Evolutionary conservation across 2,113 vertebrate genomes (phyloP).

Genomic region (Rhabdomys dilectus): DNA sequence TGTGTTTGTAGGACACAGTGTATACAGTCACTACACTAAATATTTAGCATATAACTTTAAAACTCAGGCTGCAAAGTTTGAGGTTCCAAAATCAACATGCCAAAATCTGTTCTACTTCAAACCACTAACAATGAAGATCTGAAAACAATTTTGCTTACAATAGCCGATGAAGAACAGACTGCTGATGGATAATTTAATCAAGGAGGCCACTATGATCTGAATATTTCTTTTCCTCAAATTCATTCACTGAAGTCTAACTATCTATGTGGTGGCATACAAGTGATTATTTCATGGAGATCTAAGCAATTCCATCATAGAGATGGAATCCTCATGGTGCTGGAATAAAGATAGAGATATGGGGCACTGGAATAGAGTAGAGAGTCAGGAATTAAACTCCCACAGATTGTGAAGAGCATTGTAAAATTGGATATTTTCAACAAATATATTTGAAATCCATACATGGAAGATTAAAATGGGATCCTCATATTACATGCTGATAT

Average conservation of each 20-base stretch:
- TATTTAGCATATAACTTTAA: background rate
- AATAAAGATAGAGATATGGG: background rate
- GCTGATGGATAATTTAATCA: background rate
- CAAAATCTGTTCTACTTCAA: background rate
- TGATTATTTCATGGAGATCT: conserved; percentile 80
- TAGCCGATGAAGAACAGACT: background rate
- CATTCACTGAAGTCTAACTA: background rate
- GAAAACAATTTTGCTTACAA: background rate
- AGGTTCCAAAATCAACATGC: background rate
- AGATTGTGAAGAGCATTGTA: background rate
- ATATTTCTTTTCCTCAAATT: background rate
- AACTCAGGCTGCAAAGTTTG: background rate
- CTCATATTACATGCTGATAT: background rate
- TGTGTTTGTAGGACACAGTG: background rate
- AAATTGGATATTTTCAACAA: background rate
- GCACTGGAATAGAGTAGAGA: background rate
- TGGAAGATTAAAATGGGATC: background rate
- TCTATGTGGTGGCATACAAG: background rate
- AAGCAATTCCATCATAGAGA: background rate
- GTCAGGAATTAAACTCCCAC: background rate
- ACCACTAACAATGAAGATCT: background rate
- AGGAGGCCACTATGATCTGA: background rate
- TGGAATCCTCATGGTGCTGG: background rate
- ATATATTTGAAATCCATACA: background rate
- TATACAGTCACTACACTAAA: background rate